Base-by-base conservation (phyloP, 53 echinoderm and acorn worm genomes). In the Temnopleurus reevesii region DNA sequence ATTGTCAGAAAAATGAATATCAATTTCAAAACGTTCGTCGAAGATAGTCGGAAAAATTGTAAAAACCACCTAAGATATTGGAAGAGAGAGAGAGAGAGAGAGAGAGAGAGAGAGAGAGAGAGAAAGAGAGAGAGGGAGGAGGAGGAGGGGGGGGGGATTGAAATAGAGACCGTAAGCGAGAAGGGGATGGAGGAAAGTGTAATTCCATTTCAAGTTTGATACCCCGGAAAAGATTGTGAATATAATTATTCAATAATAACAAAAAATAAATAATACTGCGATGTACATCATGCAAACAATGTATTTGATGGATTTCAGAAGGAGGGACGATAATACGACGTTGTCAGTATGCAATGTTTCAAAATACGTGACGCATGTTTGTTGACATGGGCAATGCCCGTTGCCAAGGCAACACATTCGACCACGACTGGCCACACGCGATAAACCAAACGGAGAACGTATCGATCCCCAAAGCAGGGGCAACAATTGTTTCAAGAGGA, bases 71-170 rank as follows among this genome's bases (percentile, higher is more conserved):
- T 24, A 23, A 63, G 24, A 19, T 12, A 63, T 7, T 12, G 64
- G 29, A 9, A 63, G 64, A 63, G 24, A 63, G 64, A 63, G 64
- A 63, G 64, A 19, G 24, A 19, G n/a, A 63, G 24, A 63, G 64
- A 63, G 24, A 63, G 64, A 63, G 64, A 63, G 24, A 63, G 29
- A 63, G 64, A 63, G 24, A 63, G 64, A 63, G 64, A 63, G 24
- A 63, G 64, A 63, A 23, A 63, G 64, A 63, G 64, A 63, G 24
- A 63, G 64, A 63, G 64, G 9, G 23, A 63, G 64, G 21, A 23
- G n/a, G 64, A 63, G n/a, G 29, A 23, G 64, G 64, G 29, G 64
- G 64, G 29, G 64, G 64, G 64, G 53, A 51, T 8, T 10, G 53
- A 51, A 15, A 51, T 8, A 51, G 53, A 15, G 53, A 51, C 9